These are phyloP conservation scores for Dendrolimus punctatus DNA, from an alignment of 1,140 invertebrate genomes.

Conservation along the genomic window DNA sequence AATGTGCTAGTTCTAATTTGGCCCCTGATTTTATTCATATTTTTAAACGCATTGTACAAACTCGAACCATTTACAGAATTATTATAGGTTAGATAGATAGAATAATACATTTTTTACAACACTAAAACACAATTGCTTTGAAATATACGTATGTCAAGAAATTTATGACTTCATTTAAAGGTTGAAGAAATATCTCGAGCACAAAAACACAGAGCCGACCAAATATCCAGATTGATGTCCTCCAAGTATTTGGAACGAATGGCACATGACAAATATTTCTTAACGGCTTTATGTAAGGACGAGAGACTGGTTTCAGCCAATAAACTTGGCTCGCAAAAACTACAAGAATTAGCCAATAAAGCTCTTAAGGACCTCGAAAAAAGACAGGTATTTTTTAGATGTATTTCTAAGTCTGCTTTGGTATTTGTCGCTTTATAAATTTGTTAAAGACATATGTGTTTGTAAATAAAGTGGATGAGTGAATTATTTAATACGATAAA, in stretches of 20 bases:
- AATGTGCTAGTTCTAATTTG: too few relatives aligned
- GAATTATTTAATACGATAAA: too few relatives aligned
- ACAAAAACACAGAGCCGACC: constrained; percentile 47
- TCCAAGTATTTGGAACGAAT: constrained; percentile 63
- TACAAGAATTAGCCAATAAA: constrained; percentile 46
- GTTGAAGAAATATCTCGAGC: constrained; percentile 49
- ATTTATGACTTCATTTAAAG: constrained; percentile 20
- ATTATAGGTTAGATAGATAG: too few relatives aligned
- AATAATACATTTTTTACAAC: too few relatives aligned
- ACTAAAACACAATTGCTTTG: neutral
- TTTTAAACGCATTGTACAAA: too few relatives aligned
- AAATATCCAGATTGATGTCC: constrained; percentile 56
- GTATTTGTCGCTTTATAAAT: too few relatives aligned
- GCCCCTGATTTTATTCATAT: too few relatives aligned
- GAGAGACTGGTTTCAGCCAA: constrained; percentile 55
- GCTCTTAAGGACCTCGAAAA: constrained; percentile 51
- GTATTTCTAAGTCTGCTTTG: neutral
- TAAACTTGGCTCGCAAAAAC: constrained; percentile 39
- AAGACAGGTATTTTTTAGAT: constrained; percentile 38
- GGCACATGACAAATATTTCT: constrained; percentile 62
- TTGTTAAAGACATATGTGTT: too few relatives aligned
- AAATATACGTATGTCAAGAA: constrained; percentile 8
- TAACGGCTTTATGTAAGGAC: constrained; percentile 50
- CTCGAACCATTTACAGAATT: too few relatives aligned
- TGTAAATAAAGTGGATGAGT: too few relatives aligned